phyloP scores from a whole-genome alignment of 1,140 invertebrate genomes.

The Temnothorax longispinosus region DNA sequence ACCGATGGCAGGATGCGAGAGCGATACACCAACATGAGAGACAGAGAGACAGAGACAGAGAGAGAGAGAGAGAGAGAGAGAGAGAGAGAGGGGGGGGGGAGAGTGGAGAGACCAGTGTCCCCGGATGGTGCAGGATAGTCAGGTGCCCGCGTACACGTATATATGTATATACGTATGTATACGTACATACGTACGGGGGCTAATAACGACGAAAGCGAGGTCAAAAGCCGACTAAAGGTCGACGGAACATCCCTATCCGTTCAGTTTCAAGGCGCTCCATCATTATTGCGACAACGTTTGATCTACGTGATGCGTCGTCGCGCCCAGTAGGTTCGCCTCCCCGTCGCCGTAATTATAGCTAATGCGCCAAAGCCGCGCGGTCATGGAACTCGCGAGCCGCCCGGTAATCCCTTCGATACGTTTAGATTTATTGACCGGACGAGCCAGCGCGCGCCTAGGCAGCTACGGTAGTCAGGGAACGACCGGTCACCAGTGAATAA shows the following conservation, averaged over 20 bases:
- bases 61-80: background rate
- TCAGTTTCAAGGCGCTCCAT: slow-evolving; percentile 49
- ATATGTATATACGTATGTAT: no score
- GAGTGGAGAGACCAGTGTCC: background rate
- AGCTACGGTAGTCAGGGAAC: background rate
- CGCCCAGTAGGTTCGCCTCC: slow-evolving; percentile 27
- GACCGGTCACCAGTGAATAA: slow-evolving; percentile 32
- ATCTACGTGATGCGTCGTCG: slow-evolving; percentile 66
- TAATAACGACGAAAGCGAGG: slow-evolving; percentile 65
- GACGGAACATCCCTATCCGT: slow-evolving; percentile 8
- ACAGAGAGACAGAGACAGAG: slow-evolving; percentile 19
- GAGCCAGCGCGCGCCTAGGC: background rate
- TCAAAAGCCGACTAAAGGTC: slow-evolving; percentile 70
- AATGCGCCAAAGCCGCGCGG: slow-evolving; percentile 35
- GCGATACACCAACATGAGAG: slow-evolving; percentile 9
- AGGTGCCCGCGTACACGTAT: background rate
- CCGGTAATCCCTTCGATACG: slow-evolving; percentile 59
- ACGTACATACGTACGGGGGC: background rate
- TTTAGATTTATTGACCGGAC: slow-evolving; percentile 62
- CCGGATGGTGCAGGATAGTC: slow-evolving; percentile 3
- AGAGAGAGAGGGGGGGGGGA: background rate
- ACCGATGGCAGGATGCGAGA: slow-evolving; percentile 35
- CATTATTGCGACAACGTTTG: slow-evolving; percentile 71
- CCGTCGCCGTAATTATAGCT: slow-evolving; percentile 64
- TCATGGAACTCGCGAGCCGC: slow-evolving; percentile 31